A percentile compares a stretch with the other conserved stretches of the same genome.
Evolutionary conservation across 2,888 invertebrate species (phyloP).

Genomic region (Eristalinus sepulchralis): DNA sequence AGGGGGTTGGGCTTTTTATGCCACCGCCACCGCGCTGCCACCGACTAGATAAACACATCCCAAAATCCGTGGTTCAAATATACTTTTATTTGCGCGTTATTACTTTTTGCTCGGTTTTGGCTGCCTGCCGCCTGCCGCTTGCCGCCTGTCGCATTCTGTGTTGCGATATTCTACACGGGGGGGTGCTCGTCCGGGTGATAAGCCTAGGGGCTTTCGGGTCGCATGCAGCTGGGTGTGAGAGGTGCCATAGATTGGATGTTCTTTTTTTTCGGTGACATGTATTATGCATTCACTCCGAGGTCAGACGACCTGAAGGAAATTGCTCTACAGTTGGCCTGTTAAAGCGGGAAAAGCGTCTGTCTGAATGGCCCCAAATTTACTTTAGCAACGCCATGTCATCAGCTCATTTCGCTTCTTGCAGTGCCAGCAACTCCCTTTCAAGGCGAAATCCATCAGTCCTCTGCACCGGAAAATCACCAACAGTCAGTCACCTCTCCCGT

Average conservation of each 20-base stretch:
- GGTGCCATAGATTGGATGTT: neutral
- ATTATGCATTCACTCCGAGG: neutral
- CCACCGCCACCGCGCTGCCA: neutral
- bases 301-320: neutral
- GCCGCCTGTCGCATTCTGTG: neutral
- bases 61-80: slow-evolving; percentile 56
- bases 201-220: neutral
- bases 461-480: neutral
- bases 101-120: slow-evolving; percentile 13
- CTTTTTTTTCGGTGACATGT: neutral
- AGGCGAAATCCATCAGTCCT: neutral
- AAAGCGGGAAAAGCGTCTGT: neutral
- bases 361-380: neutral
- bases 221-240: neutral
- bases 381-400: too few relatives aligned
- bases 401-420: neutral
- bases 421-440: neutral
- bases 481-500: neutral
- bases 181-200: neutral
- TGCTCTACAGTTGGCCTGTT: neutral
- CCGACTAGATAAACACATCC: slow-evolving; percentile 67
- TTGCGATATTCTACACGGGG: slow-evolving; percentile 15
- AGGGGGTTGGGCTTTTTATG: neutral
- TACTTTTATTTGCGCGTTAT: slow-evolving; percentile 55
- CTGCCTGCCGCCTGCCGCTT: neutral